These are phyloP conservation scores for Yoshiicerus persimilis DNA, from an alignment of 1,140 invertebrate species.

Conservation along the genomic window DNA sequence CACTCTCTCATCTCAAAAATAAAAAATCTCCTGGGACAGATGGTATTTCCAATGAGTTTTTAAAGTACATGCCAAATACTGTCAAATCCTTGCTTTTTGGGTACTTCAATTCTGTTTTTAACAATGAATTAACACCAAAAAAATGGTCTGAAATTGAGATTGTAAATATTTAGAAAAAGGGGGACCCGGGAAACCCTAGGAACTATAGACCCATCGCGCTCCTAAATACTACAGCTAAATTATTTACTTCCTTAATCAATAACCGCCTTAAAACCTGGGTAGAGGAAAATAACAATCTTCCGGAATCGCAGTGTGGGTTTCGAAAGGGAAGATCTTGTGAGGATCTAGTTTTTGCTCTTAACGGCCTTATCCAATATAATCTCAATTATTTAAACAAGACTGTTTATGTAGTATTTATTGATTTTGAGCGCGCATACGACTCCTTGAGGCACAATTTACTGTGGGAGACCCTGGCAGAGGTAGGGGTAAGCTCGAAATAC, in stretches of 20 bases:
- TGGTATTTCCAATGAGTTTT: constrained; percentile 49
- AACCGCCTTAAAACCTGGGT: constrained; percentile 47
- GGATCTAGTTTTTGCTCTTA: constrained; percentile 48
- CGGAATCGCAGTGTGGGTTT: constrained; percentile 49
- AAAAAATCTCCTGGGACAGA: constrained; percentile 52
- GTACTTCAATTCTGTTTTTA: neutral
- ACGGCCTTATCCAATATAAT: constrained; percentile 36
- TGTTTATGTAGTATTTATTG: constrained; percentile 47
- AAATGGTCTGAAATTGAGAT: constrained; percentile 10
- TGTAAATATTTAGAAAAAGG: constrained; percentile 45
- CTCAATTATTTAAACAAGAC: constrained; percentile 3
- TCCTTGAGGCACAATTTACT: constrained; percentile 44
- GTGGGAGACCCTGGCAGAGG: constrained; percentile 40
- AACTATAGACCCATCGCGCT: constrained; percentile 50
- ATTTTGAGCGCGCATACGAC: constrained; percentile 48
- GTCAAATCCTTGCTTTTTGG: neutral
- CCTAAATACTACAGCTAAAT: constrained; percentile 46
- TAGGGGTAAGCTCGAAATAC: constrained; percentile 47
- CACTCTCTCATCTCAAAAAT: neutral
- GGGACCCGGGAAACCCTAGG: constrained; percentile 36
- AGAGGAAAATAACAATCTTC: constrained; percentile 38
- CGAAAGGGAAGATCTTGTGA: constrained; percentile 43
- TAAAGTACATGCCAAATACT: constrained; percentile 50
- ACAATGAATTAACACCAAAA: neutral
- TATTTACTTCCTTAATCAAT: constrained; percentile 45